Percentiles rank a stretch among this genome's conserved stretches.
These are phyloP conservation scores for Pogonognathellus flavescens DNA, from an alignment of 1,140 invertebrate genomes.

Conservation along the genomic window DNA sequence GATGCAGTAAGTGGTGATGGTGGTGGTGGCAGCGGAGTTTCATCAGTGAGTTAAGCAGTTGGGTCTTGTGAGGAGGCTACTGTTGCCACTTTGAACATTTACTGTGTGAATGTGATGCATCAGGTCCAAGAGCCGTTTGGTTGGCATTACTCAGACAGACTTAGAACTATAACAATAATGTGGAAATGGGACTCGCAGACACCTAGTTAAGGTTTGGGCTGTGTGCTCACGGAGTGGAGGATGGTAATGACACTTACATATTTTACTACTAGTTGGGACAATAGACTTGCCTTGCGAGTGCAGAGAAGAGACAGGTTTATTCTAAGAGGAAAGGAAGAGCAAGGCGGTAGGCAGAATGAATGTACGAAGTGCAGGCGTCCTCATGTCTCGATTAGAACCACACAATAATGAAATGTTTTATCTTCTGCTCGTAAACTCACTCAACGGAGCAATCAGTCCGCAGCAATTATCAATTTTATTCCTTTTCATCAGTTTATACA, in stretches of 20 bases:
- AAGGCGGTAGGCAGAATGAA: background rate
- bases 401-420: conserved; percentile 28
- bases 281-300: too few species aligned
- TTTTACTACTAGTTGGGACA: too few species aligned
- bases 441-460: conserved; percentile 31
- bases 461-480: conserved; percentile 33
- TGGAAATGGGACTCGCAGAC: too few species aligned
- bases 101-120: conserved; percentile 26
- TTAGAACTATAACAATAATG: too few species aligned
- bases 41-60: too few species aligned
- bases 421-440: conserved; percentile 39
- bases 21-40: too few species aligned
- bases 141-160: background rate
- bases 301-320: background rate
- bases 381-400: conserved; percentile 39
- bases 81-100: too few species aligned
- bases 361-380: conserved; percentile 32
- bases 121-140: background rate
- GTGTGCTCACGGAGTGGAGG: too few species aligned
- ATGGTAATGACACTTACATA: too few species aligned
- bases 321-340: background rate
- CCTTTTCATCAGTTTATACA: conserved; percentile 16
- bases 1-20: too few species aligned
- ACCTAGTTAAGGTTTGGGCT: too few species aligned
- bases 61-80: too few species aligned